Conservation (phyloP, 37 sponge, comb jelly and placozoan species). For the Beroe forskalii region DNA sequence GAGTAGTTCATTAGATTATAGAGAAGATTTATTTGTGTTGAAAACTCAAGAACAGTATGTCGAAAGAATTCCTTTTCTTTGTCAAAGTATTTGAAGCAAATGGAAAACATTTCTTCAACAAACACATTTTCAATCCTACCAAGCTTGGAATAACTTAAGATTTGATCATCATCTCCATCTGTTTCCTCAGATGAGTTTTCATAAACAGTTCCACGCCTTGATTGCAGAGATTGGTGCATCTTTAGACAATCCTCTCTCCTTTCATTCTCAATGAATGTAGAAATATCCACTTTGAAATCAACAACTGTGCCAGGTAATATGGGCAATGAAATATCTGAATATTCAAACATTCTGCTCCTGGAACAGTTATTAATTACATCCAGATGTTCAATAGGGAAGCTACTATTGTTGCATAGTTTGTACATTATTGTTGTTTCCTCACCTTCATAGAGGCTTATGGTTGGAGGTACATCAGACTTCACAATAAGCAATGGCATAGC, state of each 20-base stretch:
- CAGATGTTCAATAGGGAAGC: slow-evolving; percentile 5
- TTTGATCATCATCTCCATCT: background rate
- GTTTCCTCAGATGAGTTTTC: slow-evolving; percentile 36
- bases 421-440: background rate
- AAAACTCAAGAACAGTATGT: background rate
- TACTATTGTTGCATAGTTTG: slow-evolving; percentile 11
- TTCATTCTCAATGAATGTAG: background rate
- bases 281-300: background rate
- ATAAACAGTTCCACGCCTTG: slow-evolving; percentile 16
- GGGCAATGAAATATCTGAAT: background rate
- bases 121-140: background rate
- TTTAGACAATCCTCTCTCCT: slow-evolving; percentile 8
- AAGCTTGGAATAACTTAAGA: background rate
- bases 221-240: background rate
- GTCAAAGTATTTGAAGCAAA: slow-evolving; percentile 11
- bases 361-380: background rate
- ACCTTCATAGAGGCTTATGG: slow-evolving; percentile 36
- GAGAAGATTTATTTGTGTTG: slow-evolving; percentile 27
- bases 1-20: slow-evolving; percentile 1
- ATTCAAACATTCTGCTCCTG: background rate
- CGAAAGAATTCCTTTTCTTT: background rate
- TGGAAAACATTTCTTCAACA: slow-evolving; percentile 9
- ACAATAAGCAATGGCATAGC: slow-evolving; percentile 20
- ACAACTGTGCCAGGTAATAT: background rate
- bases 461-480: slow-evolving; percentile 17